Base-by-base conservation (phyloP, 2,113 vertebrate species). In the Perognathus longimembris region DNA sequence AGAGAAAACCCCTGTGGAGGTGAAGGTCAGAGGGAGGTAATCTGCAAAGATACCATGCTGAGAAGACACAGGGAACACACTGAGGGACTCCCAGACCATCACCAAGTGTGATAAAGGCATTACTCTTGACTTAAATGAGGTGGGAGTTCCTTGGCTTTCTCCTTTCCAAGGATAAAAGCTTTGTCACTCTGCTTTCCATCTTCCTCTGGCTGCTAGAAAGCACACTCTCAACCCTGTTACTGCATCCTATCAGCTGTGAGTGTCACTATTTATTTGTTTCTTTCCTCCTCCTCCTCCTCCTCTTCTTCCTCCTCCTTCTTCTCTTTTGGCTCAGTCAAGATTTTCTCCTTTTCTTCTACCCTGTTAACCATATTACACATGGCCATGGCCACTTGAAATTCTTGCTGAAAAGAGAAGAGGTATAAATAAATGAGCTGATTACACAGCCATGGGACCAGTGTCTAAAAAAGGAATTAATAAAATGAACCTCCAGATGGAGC, bases 401-500 rank as follows among this genome's bases (percentile, higher is more conserved):
- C 80, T 86, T 57, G 40, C 76, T 59, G 14, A 73, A 59, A 69
- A 80, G 69, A 84, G 57, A 81, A 14, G 30, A 80, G 59, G 9
- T 77, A 50, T 92, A 76, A 71, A 81, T 66, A 76, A 94, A 50
- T 42, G 32, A 94, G 79, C 66, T 18, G 73, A 38, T 63, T 74
- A 45, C 34, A 26, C 11, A 84, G 73, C 67, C 71, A 15, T 22
- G 61, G 74, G 81, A 40, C 84, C 77, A 45, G 7, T 6, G 34
- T 91, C 83, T 94, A 61, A 69, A 92, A 54, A 57, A 89, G 28
- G 40, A 92, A 92, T 94, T 86, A 84, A 83, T 70, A 73, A 94
- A 90, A 95, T 89, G 77, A 88, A 77, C 83, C 76, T 92, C 91
- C 95, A 92, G 79, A 74, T 90, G 93, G 93, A 93, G 79, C 64